phyloP scores from a whole-genome alignment of 2,113 vertebrate genomes.

The Gnathonemus echidnorhynchus region DNA sequence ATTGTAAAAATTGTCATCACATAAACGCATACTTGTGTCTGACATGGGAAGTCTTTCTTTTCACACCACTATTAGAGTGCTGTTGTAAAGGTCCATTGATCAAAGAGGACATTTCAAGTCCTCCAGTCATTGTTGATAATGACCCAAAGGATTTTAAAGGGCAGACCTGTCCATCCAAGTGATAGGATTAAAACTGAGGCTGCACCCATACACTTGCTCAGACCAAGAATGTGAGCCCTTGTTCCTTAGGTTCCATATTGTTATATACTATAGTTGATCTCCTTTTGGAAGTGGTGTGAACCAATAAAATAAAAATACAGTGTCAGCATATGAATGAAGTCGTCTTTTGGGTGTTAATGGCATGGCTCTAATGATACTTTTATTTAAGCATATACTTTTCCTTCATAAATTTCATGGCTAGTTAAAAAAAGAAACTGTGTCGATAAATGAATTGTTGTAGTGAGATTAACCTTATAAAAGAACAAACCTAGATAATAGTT shows the following conservation, averaged over 20 bases:
- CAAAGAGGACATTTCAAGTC: slow-evolving; percentile 1
- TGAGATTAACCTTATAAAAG: slow-evolving; percentile 1
- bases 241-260: neutral
- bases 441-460: neutral
- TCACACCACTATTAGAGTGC: neutral
- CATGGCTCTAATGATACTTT: neutral
- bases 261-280: neutral
- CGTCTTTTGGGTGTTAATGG: neutral
- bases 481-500: neutral
- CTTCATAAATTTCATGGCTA: neutral
- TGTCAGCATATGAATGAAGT: neutral
- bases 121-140: neutral
- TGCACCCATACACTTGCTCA: neutral
- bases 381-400: neutral
- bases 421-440: neutral
- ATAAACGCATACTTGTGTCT: neutral
- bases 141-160: neutral
- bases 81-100: neutral
- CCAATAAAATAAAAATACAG: neutral
- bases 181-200: neutral
- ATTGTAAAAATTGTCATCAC: neutral
- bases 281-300: neutral
- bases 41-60: neutral
- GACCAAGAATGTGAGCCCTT: neutral
- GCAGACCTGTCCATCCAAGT: neutral